phyloP scores from a whole-genome alignment of 2,888 invertebrate genomes.

The Seira musarum region DNA sequence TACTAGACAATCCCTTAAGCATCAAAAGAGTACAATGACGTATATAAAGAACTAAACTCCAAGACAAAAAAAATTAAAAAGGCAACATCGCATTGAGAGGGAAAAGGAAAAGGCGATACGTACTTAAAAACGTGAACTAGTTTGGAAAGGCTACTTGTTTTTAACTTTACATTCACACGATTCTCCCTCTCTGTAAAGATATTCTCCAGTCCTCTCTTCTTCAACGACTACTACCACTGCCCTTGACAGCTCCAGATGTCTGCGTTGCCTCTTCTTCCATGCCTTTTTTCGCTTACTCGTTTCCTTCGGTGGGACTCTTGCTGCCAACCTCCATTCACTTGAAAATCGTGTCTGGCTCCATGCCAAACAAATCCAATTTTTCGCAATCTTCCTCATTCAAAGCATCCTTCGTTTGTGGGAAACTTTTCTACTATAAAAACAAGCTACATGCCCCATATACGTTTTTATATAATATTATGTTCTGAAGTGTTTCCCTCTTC shows the following conservation, averaged over 20 bases:
- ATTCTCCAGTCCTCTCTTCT: too few relatives aligned
- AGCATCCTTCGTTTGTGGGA: background rate
- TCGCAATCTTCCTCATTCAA: slow-evolving; percentile 47
- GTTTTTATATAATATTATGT: background rate
- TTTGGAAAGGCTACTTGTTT: too few relatives aligned
- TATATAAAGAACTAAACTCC: too few relatives aligned
- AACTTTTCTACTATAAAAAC: slow-evolving; percentile 18
- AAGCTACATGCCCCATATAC: background rate
- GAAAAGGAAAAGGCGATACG: too few relatives aligned
- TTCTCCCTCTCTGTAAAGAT: too few relatives aligned
- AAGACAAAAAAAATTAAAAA: too few relatives aligned
- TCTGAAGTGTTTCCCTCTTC: too few relatives aligned
- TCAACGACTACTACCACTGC: slow-evolving; percentile 43
- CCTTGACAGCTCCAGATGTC: slow-evolving; percentile 61
- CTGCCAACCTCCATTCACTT: slow-evolving; percentile 53
- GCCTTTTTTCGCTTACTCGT: slow-evolving; percentile 9
- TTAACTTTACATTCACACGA: too few relatives aligned
- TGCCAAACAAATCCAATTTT: slow-evolving; percentile 61
- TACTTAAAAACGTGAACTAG: too few relatives aligned
- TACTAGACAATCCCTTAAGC: too few relatives aligned
- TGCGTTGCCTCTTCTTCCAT: slow-evolving; percentile 38
- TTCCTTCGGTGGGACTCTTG: slow-evolving; percentile 9
- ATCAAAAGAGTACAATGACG: too few relatives aligned
- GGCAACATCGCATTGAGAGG: too few relatives aligned
- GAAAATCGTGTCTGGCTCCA: slow-evolving; percentile 58